Base-by-base conservation (phyloP, 2,113 vertebrate species). In the Corythoichthys haematopterus region DNA sequence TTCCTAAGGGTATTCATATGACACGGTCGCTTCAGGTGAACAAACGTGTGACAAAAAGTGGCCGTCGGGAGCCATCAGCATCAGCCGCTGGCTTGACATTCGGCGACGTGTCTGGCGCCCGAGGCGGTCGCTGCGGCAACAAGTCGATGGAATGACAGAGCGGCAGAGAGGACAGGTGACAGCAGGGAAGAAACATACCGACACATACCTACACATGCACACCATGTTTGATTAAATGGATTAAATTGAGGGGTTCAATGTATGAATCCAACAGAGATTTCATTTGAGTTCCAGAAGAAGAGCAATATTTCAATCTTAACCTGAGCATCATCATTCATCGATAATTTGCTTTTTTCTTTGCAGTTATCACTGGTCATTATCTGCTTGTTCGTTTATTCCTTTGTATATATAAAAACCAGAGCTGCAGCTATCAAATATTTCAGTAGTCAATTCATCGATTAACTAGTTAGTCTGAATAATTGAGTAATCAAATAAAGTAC, bases 31-130 rank as follows among this genome's bases (percentile, higher is more conserved):
- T 84, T 81, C 46, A 80, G 85, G 75, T 85, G 76, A 85, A 85
- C 87, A 87, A 85, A 88, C 84, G 66, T 80, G 59, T 46, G 74
- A 88, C 86, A 88, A 85, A 57, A 84, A 75, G 85, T 78, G 55
- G 47, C 75, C 79, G 65, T 89, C 86, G 84, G 70, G 63, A 68
- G 61, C 40, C 50, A 82, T 89, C 85, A 86, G 74, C 78, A 52
- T 88, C 85, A 88, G 11, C 56, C 15, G 52, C 20, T 9, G 58
- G 55, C 77, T 70, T 75, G 81, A 85, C 85, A 79, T 36, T 63
- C 35, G 36, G 10, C 48, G 48, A 65, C 33, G 69, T 55, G 82
- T 77, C 77, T 85, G 71, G 84, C 65, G 75, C 87, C 86, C 0
- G 64, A 87, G 87, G 88, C 87, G 64, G 73, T 74, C 61, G 10